Evolutionary conservation across 2,113 vertebrate species (phyloP), one percentile per base, ranked within the genome.

Genomic region (Colinus virginianus): DNA sequence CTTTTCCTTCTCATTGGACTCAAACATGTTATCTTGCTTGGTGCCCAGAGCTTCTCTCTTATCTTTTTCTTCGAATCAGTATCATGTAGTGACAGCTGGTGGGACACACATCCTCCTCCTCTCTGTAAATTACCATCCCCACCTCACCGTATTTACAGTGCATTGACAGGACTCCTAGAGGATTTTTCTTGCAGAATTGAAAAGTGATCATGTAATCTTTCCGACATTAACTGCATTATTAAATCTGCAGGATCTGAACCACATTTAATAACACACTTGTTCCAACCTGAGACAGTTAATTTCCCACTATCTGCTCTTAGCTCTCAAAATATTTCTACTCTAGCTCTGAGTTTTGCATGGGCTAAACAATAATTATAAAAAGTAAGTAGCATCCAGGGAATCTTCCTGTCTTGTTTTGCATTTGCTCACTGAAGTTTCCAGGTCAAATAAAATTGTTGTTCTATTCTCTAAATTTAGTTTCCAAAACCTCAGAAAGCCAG

Each of bases 1-100:
- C 58, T 28, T 3, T 40, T 53, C 42, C 59, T 70, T 63, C 48
- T 59, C 38, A 5, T 19, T 19, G 42, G 11, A 20, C 14, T 71
- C 46, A 43, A 1, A 22, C 20, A 18, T 0, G 0, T 69, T 56
- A 16, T 23, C 36, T 55, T 42, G 32, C 11, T 11, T 21, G 20
- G 30, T 1, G 0, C n/a, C 53, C 51, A 25, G 25, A 67, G 14
- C n/a, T 78, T 82, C 45, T 36, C 61, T 46, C 61, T 32, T 13
- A 55, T 23, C 18, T 68, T 77, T 63, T 34, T 20, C 64, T 77
- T 28, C 10, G 59, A 43, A 43, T 68, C n/a, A 34, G 28, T 19
- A 40, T 13, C 3, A 0, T n/a, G 13, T 6, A 4, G 63, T 10
- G 68, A 32, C 16, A 58, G 30, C 88, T 55, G 74, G 13, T 16